Conservation (phyloP, 2,113 vertebrate genomes). For the Daubentonia madagascariensis region DNA sequence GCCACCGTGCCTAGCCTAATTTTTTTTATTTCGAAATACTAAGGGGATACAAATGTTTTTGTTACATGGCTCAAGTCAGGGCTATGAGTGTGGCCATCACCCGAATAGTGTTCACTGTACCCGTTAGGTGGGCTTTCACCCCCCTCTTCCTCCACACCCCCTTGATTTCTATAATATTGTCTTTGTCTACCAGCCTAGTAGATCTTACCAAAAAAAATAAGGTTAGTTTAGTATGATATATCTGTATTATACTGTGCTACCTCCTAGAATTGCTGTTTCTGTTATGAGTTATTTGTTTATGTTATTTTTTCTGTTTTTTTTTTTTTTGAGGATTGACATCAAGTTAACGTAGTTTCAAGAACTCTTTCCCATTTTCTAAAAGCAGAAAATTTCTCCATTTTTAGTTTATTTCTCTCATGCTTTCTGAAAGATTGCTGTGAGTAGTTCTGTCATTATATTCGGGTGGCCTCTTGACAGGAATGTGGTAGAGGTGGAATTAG, state of each 20-base stretch:
- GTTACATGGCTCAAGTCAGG: too few species aligned
- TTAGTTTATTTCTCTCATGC: neutral
- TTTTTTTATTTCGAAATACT: too few species aligned
- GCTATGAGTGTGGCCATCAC: too few species aligned
- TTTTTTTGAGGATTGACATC: constrained; percentile 30
- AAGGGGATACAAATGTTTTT: too few species aligned
- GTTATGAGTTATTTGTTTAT: neutral
- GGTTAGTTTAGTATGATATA: neutral
- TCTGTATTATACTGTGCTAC: neutral
- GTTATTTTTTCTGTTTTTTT: constrained; percentile 3
- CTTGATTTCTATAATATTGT: neutral
- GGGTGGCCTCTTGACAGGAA: neutral
- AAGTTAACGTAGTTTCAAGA: constrained; percentile 21
- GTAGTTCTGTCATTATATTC: neutral
- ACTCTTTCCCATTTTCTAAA: neutral
- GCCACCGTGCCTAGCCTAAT: too few species aligned
- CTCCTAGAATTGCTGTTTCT: neutral
- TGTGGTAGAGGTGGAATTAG: neutral
- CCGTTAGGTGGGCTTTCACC: too few species aligned
- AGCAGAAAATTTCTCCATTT: neutral
- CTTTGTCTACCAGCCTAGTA: neutral
- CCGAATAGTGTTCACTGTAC: too few species aligned
- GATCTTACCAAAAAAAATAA: neutral
- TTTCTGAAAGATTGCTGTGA: constrained; percentile 14
- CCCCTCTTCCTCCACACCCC: too few species aligned